These are phyloP conservation scores for Drosophila rellima DNA, from an alignment of 2,888 invertebrate genomes.

Conservation along the genomic window DNA sequence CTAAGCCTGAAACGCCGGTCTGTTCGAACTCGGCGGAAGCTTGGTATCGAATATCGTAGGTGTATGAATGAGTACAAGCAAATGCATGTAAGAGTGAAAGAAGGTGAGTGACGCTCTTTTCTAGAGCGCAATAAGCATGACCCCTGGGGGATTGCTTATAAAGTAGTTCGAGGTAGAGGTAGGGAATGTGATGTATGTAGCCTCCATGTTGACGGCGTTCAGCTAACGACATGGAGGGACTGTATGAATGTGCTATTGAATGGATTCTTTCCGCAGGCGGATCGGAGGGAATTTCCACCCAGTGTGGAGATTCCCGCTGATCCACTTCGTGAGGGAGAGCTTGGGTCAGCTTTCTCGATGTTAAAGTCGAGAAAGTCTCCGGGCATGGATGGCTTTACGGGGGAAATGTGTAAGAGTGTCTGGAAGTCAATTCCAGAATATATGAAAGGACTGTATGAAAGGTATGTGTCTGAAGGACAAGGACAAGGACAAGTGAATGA, in stretches of 20 bases:
- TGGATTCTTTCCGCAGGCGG: constrained; percentile 7
- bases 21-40: constrained; percentile 6
- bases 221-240: constrained; percentile 3
- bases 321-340: neutral
- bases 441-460: constrained; percentile 4
- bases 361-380: constrained; percentile 14
- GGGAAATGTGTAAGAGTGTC: constrained; percentile 6
- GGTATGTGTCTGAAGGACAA: constrained; percentile 2
- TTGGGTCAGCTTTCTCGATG: too few species aligned
- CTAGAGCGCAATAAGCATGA: constrained; percentile 12
- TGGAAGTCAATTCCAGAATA: constrained; percentile 15
- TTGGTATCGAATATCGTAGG: constrained; percentile 3
- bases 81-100: constrained; percentile 12
- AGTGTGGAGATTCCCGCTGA: neutral
- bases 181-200: constrained; percentile 2
- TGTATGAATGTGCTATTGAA: constrained; percentile 3
- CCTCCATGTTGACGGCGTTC: neutral
- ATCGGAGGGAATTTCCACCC: neutral
- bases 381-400: constrained; percentile 12
- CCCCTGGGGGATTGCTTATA: constrained; percentile 9
- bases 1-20: constrained; percentile 2
- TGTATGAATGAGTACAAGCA: constrained; percentile 11
- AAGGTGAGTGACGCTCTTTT: constrained; percentile 10
- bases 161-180: constrained; percentile 10
- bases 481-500: constrained; percentile 8